A percentile compares a stretch with the other conserved stretches of the same genome.
phyloP scores from a whole-genome alignment of 2,113 vertebrate species.

The Colossoma macropomum region DNA sequence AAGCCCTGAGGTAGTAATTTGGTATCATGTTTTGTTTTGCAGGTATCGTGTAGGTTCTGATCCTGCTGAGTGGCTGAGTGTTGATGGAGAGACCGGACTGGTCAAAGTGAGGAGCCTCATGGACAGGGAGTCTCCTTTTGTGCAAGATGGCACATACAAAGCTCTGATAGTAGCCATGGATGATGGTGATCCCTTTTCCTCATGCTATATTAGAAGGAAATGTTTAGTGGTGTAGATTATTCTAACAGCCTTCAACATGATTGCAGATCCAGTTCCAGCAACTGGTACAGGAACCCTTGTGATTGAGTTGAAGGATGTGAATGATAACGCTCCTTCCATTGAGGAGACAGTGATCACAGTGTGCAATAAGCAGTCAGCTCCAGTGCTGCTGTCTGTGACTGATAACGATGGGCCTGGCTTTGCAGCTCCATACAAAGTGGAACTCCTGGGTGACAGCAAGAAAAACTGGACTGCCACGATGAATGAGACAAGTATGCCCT shows the following conservation, averaged over 20 bases:
- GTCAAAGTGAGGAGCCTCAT: constrained; percentile 72
- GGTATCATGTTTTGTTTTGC: neutral
- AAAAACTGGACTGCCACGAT: constrained; percentile 82
- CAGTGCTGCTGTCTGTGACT: constrained; percentile 7
- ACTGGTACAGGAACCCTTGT: constrained; percentile 75
- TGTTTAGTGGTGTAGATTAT: no score
- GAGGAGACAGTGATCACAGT: constrained; percentile 52
- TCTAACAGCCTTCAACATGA: neutral
- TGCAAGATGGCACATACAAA: constrained; percentile 80
- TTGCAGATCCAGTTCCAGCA: constrained; percentile 61
- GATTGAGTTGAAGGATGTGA: constrained; percentile 68
- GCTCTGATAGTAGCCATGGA: constrained; percentile 82
- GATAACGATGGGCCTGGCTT: constrained; percentile 84
- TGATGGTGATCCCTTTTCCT: constrained; percentile 70
- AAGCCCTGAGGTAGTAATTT: neutral
- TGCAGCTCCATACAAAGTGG: constrained; percentile 76
- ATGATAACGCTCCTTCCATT: constrained; percentile 69
- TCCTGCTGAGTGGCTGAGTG: constrained; percentile 77
- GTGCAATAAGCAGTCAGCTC: constrained; percentile 44
- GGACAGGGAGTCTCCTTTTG: constrained; percentile 79
- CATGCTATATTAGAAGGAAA: neutral
- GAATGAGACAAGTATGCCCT: constrained; percentile 69
- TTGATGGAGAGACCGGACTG: constrained; percentile 74
- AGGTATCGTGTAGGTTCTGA: constrained; percentile 85
- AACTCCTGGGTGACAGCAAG: constrained; percentile 62